Percentiles rank a stretch among this genome's conserved stretches.
Conservation (phyloP, 2,797 vertebrate genomes). For the Mormyrus proboscirostris region DNA sequence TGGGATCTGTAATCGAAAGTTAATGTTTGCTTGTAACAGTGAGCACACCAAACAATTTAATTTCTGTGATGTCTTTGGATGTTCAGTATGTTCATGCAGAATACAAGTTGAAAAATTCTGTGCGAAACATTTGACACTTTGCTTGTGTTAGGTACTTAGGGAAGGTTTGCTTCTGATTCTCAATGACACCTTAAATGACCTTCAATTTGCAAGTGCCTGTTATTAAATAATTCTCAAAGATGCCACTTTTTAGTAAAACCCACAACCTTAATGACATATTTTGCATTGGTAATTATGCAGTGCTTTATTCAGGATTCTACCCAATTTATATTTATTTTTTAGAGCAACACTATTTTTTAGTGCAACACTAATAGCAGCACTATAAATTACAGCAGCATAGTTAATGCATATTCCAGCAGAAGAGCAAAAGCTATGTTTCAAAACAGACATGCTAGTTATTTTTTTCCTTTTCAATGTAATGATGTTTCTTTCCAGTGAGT, state of each 20-base stretch:
- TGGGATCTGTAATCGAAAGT: neutral
- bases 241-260: neutral
- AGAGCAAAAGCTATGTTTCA: conserved; percentile 24
- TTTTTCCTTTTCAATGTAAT: conserved; percentile 35
- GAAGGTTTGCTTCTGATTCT: neutral
- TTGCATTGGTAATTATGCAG: neutral
- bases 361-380: conserved; percentile 20
- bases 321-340: conserved; percentile 9
- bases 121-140: neutral
- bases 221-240: conserved; percentile 5
- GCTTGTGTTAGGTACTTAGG: neutral
- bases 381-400: conserved; percentile 29
- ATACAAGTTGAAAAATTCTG: neutral
- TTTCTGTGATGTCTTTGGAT: neutral
- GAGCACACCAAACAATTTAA: neutral
- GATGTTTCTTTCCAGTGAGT: conserved; percentile 43
- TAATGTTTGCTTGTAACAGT: neutral
- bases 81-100: neutral
- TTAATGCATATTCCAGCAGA: conserved; percentile 37
- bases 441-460: conserved; percentile 51
- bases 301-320: neutral
- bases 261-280: neutral
- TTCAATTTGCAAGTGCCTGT: neutral
- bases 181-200: neutral
- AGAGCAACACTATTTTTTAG: conserved; percentile 2